Base-by-base conservation (phyloP, 1,140 invertebrate species). In the Brachionus koreanus region DNA sequence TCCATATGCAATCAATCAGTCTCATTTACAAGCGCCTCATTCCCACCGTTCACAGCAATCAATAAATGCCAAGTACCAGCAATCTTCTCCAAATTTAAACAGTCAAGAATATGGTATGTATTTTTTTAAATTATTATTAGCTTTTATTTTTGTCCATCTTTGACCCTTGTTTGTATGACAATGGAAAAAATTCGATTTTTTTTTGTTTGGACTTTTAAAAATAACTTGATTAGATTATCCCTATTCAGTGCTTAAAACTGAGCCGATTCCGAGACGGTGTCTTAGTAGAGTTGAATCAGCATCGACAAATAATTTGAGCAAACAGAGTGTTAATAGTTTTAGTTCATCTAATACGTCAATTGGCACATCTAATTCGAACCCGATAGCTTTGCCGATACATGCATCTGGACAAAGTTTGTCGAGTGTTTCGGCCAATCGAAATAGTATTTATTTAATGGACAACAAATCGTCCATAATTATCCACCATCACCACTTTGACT, bases 401-500 rank as follows among this genome's bases (percentile, higher is more conserved):
- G 42, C 43, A 1, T n/a, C 42, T 33, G 74, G 74, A 12, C 16
- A 19, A 23, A 33, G 46, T 57, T 23, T 16, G 29, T 77, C 74
- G 1, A 77, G 46, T 37, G 61, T 65, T 23, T 37, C 76, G 39
- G 19, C 35, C 12, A 79, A 79, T 79, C 37, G 57, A 12, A 79
- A 79, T 37, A 79, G 76, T 13, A 57, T 79, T 39, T 79, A 79
- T 23, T 13, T 79, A 42, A 37, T 79, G 19, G 76, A 79, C 33
- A 61, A 63, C 13, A 33, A 79, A 35, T 79, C 76, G 37, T 79
- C 76, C 19, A 79, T 79, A 19, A 79, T 65, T 3, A 79, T 79
- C n/a, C 76, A 79, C 23, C 76, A 79, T 79, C 76, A 79, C 39
- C 49, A 79, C 39, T 79, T 79, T 61, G 69, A 74, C 43, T 74